Conservation (phyloP, 2,888 invertebrate genomes). For the Synergus japonicus region DNA sequence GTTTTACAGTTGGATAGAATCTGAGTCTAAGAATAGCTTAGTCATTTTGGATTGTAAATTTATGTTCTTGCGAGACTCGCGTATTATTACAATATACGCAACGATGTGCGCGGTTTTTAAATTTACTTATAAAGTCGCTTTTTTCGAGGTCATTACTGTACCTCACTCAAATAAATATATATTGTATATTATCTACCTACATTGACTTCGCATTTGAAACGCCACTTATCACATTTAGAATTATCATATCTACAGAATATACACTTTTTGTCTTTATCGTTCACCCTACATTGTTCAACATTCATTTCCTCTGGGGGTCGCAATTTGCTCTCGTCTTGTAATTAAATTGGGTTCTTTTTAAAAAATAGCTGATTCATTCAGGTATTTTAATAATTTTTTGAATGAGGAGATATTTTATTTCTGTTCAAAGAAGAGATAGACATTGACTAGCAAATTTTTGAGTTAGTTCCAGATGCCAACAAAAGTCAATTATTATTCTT, state of each 20-base stretch:
- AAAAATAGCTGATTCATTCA: not conserved
- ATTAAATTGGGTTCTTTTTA: not conserved
- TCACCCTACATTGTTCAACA: not conserved
- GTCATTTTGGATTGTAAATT: not conserved
- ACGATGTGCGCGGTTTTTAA: not conserved
- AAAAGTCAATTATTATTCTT: too few species aligned
- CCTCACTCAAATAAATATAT: conserved; percentile 55
- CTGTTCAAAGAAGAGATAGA: not conserved
- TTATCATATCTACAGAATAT: conserved; percentile 75
- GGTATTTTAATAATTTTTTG: not conserved
- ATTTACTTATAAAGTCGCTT: not conserved
- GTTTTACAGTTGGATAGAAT: not conserved
- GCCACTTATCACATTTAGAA: conserved; percentile 75
- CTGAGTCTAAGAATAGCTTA: not conserved
- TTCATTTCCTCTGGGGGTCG: not conserved
- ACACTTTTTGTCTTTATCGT: conserved; percentile 59
- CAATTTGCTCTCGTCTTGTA: not conserved
- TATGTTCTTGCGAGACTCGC: conserved; percentile 50
- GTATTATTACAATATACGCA: conserved; percentile 52
- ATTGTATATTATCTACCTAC: conserved; percentile 57
- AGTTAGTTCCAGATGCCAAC: too few species aligned
- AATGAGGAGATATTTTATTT: not conserved
- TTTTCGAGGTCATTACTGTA: conserved; percentile 43
- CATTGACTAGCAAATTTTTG: too few species aligned
- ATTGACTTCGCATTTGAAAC: conserved; percentile 72